Evolutionary conservation across 2,113 vertebrate genomes (phyloP), one percentile per base, ranked within the genome.

Genomic region (Neodontobutis hainanensis): DNA sequence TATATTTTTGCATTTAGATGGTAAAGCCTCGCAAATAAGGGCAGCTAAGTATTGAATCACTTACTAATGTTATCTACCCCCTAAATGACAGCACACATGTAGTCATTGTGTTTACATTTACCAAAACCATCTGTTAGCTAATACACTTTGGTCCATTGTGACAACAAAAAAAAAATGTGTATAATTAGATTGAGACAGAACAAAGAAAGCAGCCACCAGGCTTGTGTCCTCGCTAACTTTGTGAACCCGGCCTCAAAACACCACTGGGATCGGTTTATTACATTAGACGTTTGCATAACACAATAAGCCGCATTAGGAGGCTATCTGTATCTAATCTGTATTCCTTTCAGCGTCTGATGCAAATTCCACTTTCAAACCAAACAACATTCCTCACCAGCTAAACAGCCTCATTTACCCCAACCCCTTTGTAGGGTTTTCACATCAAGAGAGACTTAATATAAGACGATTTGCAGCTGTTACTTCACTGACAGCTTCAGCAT

Each of bases 371-470:
- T 11, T 61, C 47, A 77, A 78, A 84, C 77, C 71, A 77, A 80
- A 68, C 52, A 14, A 35, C 78, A 82, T 87, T 88, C 81, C 76
- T 86, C 75, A 73, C n/a, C 49, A 71, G 65, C 71, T 85, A 49
- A 86, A 75, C 50, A 45, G 65, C 57, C 45, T 51, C 7, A 60
- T 81, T 78, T 73, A 75, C 62, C 6, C 38, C 47, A 76, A 84
- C 74, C 50, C 58, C 82, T 85, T 90, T 89, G 74, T 71, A 74
- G 72, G 48, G 81, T 46, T 77, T 85, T 87, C 60, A 73, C 65
- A 55, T 65, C 42, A 55, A 81, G 80, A 85, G 82, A 66, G 80
- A 80, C 81, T 89, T 91, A 88, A 52, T 86, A 45, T 84, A 90
- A 88, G 87, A 56, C 75, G 87, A 84, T 92, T 91, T 86, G 51